Evolutionary conservation across 2,888 invertebrate genomes (phyloP).

Genomic region (Tetheella fluctuosa): DNA sequence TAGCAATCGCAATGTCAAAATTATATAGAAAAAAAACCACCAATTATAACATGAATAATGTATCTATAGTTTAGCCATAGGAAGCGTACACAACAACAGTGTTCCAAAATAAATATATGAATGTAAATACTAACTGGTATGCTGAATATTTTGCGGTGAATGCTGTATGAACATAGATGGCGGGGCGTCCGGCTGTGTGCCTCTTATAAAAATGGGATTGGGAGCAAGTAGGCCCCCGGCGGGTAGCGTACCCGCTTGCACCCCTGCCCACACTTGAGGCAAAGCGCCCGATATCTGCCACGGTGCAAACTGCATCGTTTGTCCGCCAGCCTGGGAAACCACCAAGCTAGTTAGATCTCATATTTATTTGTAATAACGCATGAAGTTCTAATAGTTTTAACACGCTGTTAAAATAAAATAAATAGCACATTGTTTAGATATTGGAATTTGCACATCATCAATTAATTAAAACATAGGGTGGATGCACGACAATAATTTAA

Average conservation of each 20-base stretch:
- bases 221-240: constrained; percentile 87
- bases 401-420: no score
- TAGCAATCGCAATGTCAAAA: background rate
- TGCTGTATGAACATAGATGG: constrained; percentile 92
- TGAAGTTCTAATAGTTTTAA: no score
- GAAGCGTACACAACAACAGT: constrained; percentile 9
- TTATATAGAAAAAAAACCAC: no score
- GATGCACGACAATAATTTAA: no score
- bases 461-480: no score
- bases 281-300: constrained; percentile 90
- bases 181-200: constrained; percentile 88
- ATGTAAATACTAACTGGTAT: constrained; percentile 72
- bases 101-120: constrained; percentile 18
- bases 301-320: constrained; percentile 91
- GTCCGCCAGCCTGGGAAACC: constrained; percentile 81
- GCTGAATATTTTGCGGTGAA: constrained; percentile 86
- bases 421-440: no score
- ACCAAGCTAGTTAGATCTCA: constrained; percentile 11
- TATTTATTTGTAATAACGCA: no score
- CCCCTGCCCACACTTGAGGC: constrained; percentile 91
- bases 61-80: background rate
- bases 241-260: constrained; percentile 87
- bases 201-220: constrained; percentile 93
- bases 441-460: no score
- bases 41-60: background rate